A percentile compares a stretch with the other conserved stretches of the same genome.
These are phyloP conservation scores for Struthidea cinerea DNA, from an alignment of 2,113 vertebrate species.

Conservation along the genomic window DNA sequence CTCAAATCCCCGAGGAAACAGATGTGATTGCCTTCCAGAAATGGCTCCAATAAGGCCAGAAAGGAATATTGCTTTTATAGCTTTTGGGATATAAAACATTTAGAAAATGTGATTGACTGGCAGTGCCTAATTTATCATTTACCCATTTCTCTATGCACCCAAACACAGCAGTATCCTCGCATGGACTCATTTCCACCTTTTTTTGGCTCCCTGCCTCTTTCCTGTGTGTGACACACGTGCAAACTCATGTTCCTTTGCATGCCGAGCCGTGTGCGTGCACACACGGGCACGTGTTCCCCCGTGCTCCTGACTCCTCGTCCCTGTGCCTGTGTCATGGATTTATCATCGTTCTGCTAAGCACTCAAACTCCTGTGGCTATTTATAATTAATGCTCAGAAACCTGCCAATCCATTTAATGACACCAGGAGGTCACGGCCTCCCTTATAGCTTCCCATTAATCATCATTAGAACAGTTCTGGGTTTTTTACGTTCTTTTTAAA, in stretches of 20 bases:
- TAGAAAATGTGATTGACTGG: constrained; percentile 76
- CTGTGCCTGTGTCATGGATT: constrained; percentile 56
- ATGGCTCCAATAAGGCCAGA: constrained; percentile 76
- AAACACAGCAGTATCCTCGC: neutral
- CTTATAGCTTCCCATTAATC: constrained; percentile 78
- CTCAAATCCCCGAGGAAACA: constrained; percentile 70
- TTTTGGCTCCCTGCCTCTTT: neutral
- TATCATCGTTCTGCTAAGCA: constrained; percentile 69
- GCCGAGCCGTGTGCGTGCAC: neutral
- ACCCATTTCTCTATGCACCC: constrained; percentile 10
- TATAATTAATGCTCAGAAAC: constrained; percentile 81
- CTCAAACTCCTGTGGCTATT: constrained; percentile 75
- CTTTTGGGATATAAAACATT: constrained; percentile 80
- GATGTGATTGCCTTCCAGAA: constrained; percentile 77
- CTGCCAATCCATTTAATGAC: constrained; percentile 81
- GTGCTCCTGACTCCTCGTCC: neutral
- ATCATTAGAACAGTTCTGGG: constrained; percentile 75
- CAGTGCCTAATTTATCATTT: constrained; percentile 73
- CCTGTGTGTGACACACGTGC: neutral
- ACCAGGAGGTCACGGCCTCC: constrained; percentile 74
- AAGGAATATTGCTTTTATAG: constrained; percentile 81
- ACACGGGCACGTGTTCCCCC: neutral
- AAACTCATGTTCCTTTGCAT: neutral
- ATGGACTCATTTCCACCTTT: neutral
- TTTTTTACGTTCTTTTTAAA: constrained; percentile 78